These are phyloP conservation scores for Chamaea fasciata DNA, from an alignment of 2,113 vertebrate species.

Conservation along the genomic window DNA sequence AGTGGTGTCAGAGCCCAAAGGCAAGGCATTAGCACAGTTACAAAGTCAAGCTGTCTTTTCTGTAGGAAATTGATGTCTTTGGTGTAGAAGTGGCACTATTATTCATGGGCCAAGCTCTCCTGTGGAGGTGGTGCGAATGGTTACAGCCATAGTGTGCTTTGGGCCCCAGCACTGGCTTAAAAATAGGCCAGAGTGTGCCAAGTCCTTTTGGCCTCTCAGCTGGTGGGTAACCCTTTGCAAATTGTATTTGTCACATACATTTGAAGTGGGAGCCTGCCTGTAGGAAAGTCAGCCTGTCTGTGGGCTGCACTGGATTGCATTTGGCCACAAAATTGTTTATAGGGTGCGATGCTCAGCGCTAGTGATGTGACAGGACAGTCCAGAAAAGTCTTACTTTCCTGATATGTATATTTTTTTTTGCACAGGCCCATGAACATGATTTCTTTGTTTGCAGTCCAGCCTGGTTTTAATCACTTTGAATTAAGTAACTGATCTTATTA, in stretches of 20 bases:
- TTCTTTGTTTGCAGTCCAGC: background rate
- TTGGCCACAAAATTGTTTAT: background rate
- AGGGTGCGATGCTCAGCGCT: accelerated
- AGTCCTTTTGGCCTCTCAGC: accelerated
- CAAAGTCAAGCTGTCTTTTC: background rate
- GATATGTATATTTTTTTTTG: background rate
- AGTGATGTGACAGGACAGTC: background rate
- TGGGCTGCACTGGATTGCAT: background rate
- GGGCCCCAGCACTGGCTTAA: background rate
- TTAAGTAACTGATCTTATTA: conserved; percentile 59
- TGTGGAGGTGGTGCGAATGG: background rate
- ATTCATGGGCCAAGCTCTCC: background rate
- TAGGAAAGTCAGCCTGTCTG: background rate
- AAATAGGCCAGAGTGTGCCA: background rate
- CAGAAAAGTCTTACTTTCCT: background rate
- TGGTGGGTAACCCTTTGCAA: background rate
- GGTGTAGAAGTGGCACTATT: background rate
- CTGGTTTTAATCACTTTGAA: conserved; percentile 44
- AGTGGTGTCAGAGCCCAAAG: background rate
- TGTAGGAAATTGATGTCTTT: background rate
- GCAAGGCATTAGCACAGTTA: background rate
- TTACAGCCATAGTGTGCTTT: background rate
- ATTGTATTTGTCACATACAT: background rate
- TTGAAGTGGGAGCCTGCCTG: background rate
- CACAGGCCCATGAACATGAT: background rate